Conservation (phyloP, 1,140 invertebrate genomes). For the Drosophila kepulauana region DNA sequence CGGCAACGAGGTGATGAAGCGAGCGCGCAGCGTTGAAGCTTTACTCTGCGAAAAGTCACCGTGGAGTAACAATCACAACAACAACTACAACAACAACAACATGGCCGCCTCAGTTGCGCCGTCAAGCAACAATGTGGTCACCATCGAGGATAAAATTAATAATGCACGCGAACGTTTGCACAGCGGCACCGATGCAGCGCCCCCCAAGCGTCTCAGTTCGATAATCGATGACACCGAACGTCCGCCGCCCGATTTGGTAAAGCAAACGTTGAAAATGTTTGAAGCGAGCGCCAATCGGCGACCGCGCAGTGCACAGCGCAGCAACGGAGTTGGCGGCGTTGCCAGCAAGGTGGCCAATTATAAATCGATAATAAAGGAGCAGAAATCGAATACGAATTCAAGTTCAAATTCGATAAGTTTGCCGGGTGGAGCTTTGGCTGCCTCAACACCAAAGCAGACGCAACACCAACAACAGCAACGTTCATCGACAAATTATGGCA, state of each 20-base stretch:
- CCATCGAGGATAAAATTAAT: constrained; percentile 83
- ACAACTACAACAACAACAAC: constrained; percentile 30
- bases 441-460: constrained; percentile 63
- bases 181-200: constrained; percentile 73
- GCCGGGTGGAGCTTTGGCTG: constrained; percentile 43
- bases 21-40: constrained; percentile 94
- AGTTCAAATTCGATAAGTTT: too few relatives aligned
- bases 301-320: constrained; percentile 75
- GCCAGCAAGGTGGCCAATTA: constrained; percentile 89
- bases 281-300: constrained; percentile 89
- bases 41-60: constrained; percentile 87
- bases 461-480: too few relatives aligned
- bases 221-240: constrained; percentile 92
- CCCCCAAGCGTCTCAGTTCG: constrained; percentile 88
- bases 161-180: constrained; percentile 79
- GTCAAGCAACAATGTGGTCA: constrained; percentile 52
- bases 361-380: constrained; percentile 88
- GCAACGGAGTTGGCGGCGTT: constrained; percentile 88
- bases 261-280: constrained; percentile 93
- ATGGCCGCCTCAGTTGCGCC: constrained; percentile 38
- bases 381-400: constrained; percentile 60
- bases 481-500: neutral
- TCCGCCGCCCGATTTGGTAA: constrained; percentile 94
- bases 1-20: constrained; percentile 87
- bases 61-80: constrained; percentile 52